Evolutionary conservation across 2,888 invertebrate genomes (phyloP).

Genomic region (Drosophila paranaensis): DNA sequence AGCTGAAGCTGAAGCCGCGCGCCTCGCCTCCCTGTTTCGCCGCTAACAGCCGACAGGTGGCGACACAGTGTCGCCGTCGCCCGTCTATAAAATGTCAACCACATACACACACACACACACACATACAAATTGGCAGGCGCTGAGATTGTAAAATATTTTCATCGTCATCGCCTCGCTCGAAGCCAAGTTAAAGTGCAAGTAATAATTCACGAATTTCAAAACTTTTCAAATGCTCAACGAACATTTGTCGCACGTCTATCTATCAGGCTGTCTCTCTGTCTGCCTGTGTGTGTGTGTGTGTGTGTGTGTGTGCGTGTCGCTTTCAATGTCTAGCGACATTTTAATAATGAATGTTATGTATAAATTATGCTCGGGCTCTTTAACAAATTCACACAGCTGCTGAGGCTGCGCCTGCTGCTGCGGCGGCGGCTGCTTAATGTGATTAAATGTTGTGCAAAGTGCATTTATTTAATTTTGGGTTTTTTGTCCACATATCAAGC

Average conservation of each 20-base stretch:
- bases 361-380: constrained; percentile 70
- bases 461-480: constrained; percentile 38
- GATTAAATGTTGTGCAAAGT: constrained; percentile 78
- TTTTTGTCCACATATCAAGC: constrained; percentile 47
- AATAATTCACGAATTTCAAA: constrained; percentile 79
- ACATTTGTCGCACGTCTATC: constrained; percentile 40
- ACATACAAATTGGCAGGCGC: constrained; percentile 47
- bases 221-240: constrained; percentile 64
- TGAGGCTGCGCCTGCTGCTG: constrained; percentile 42
- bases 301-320: constrained; percentile 25
- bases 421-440: constrained; percentile 63
- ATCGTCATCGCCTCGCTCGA: constrained; percentile 68
- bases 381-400: constrained; percentile 57
- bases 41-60: constrained; percentile 65
- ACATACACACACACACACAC: too few relatives aligned
- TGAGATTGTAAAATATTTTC: constrained; percentile 71
- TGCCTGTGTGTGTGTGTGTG: too few relatives aligned
- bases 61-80: constrained; percentile 68
- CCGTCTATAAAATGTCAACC: constrained; percentile 61
- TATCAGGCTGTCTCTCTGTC: neutral
- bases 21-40: constrained; percentile 14
- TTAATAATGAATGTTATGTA: constrained; percentile 72
- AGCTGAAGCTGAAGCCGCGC: constrained; percentile 2
- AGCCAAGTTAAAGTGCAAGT: constrained; percentile 79
- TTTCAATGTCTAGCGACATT: constrained; percentile 78